Evolutionary conservation across 2,113 vertebrate genomes (phyloP).

Genomic region (Sclerurus mexicanus): DNA sequence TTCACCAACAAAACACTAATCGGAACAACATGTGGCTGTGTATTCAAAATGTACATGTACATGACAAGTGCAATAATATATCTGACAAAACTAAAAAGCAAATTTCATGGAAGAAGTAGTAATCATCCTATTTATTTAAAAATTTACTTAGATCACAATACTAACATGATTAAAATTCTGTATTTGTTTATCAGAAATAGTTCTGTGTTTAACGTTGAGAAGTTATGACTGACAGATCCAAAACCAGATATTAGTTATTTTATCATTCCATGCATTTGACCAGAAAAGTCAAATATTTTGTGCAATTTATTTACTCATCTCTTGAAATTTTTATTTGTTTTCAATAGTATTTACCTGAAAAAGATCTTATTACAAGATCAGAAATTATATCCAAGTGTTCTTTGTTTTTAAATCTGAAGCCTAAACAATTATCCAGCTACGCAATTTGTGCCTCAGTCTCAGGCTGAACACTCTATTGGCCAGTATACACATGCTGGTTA

Average conservation of each 20-base stretch:
- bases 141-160: background rate
- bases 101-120: background rate
- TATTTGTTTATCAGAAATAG: background rate
- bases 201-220: background rate
- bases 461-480: background rate
- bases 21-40: background rate
- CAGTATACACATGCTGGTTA: background rate
- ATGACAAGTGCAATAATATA: background rate
- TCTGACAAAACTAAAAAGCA: background rate
- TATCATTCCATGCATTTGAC: background rate
- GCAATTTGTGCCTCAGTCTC: background rate
- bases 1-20: background rate
- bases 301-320: background rate
- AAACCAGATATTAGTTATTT: background rate
- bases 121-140: background rate
- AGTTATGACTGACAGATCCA: background rate
- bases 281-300: background rate
- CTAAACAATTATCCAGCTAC: background rate
- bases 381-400: background rate
- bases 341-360: background rate
- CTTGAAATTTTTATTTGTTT: background rate
- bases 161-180: background rate
- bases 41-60: background rate
- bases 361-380: background rate
- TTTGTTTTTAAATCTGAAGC: background rate